Conservation (phyloP, 2,113 vertebrate genomes). For the Misgurnus anguillicaudatus region DNA sequence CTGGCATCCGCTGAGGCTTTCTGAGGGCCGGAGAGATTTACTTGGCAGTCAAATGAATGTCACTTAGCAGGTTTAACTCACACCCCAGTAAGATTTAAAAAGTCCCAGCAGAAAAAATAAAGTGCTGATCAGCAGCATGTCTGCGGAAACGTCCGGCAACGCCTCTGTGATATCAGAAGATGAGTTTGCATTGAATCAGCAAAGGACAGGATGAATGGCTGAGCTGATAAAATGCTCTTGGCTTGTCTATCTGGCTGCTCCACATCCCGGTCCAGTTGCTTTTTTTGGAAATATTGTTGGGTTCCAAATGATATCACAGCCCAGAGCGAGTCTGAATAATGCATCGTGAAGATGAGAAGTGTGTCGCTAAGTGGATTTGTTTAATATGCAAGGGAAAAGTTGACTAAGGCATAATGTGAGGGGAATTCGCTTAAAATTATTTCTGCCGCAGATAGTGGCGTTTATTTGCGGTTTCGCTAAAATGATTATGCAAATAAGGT, state of each 20-base stretch:
- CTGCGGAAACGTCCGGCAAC: not conserved
- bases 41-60: constrained; percentile 26
- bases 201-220: constrained; percentile 45
- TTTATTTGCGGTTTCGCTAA: no score
- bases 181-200: constrained; percentile 26
- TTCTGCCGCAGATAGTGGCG: no score
- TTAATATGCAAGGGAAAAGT: not conserved
- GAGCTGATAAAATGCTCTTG: constrained; percentile 26
- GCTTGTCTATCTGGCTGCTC: constrained; percentile 13
- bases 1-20: constrained; percentile 13
- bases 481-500: no score
- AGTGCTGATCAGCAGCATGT: constrained; percentile 30
- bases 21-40: constrained; percentile 38
- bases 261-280: constrained; percentile 14
- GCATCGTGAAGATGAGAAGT: constrained; percentile 14
- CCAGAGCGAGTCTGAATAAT: not conserved
- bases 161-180: constrained; percentile 29
- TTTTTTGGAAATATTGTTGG: constrained; percentile 25
- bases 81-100: constrained; percentile 36
- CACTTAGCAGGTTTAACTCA: constrained; percentile 12
- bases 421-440: no score
- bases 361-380: constrained; percentile 1
- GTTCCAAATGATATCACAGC: constrained; percentile 31
- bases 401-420: not conserved
- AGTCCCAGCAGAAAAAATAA: constrained; percentile 34